A percentile compares a stretch with the other conserved stretches of the same genome.
Conservation (phyloP, 2,113 vertebrate species). For the Suncus etruscus region DNA sequence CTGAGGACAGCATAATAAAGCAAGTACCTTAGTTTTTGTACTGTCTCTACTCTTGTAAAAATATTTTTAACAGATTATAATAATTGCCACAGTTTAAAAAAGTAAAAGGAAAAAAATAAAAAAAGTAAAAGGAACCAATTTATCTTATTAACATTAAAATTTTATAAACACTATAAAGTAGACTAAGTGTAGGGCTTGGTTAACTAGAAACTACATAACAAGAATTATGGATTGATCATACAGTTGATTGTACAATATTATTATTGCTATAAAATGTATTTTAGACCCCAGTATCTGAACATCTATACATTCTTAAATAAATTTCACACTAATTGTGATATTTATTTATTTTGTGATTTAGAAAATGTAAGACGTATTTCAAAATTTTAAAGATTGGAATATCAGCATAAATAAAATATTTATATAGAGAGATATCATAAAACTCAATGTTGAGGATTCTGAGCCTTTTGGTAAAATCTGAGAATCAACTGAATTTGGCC, state of each 20-base stretch:
- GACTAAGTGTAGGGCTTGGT: not conserved
- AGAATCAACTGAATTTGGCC: not conserved
- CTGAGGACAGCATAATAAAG: too few relatives aligned
- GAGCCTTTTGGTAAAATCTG: not conserved
- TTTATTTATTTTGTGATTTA: not conserved
- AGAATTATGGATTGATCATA: not conserved
- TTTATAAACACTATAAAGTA: slow-evolving; percentile 20
- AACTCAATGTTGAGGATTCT: not conserved
- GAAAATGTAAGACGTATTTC: not conserved
- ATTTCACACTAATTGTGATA: not conserved
- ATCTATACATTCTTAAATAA: slow-evolving; percentile 26
- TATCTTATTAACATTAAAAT: not conserved
- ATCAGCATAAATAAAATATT: not conserved
- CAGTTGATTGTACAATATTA: not conserved
- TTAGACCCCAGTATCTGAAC: not conserved
- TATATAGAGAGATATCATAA: not conserved
- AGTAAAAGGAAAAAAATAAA: too few relatives aligned
- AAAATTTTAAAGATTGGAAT: not conserved
- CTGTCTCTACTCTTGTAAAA: too few relatives aligned
- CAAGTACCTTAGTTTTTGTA: too few relatives aligned
- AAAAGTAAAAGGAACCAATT: too few relatives aligned
- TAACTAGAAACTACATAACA: not conserved
- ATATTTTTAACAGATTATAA: too few relatives aligned
- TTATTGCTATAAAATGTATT: not conserved
- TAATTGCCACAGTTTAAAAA: too few relatives aligned